Base-by-base conservation (phyloP, 2,113 vertebrate species). In the Peromyscus leucopus region DNA sequence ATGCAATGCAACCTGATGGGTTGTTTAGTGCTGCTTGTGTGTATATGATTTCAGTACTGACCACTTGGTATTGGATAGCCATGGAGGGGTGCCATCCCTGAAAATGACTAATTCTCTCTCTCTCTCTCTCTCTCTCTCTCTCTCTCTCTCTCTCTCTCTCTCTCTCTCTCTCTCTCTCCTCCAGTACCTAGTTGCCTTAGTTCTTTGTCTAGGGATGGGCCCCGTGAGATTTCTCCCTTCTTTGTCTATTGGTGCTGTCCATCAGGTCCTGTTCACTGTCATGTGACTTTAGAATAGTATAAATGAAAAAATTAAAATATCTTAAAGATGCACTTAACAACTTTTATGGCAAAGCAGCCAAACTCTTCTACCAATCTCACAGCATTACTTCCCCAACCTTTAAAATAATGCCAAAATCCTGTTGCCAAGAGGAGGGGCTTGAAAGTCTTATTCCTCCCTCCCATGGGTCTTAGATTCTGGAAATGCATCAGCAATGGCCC, bases 281-380 rank as follows among this genome's bases (percentile, higher is more conserved):
- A 21, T 16, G 42, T 57, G 42, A 63, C 75, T 79, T 78, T 88
- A 93, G 12, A 17, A 55, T 48, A 31, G 13, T 11, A 1, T 22
- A 91, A 74, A 55, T 26, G 10, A 93, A 69, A 9, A 78, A 36
- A n/a, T 63, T 75, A 71, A 71, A 84, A 61, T 67, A 57, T 46
- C 55, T 91, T 76, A 46, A 90, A 57, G 75, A 76, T 10, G 22
- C 22, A 90, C 55, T 84, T 39, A 95, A 8, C 67, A 79, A 67
- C 9, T 65, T 76, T 71, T 24, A 80, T 75, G 57, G 21, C 39
- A 85, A 84, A 95, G 19, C 24, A 90, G 69, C 21, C 75, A 94
- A 24, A 74, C 11, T 85, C 72, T 63, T 63, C n/a, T 12, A 7
- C 57, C 31, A 69, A 46, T 84, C 85, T 90, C 89, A 55, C 17